These are phyloP conservation scores for Serinus canaria DNA, from an alignment of 2,113 vertebrate genomes.

Conservation along the genomic window DNA sequence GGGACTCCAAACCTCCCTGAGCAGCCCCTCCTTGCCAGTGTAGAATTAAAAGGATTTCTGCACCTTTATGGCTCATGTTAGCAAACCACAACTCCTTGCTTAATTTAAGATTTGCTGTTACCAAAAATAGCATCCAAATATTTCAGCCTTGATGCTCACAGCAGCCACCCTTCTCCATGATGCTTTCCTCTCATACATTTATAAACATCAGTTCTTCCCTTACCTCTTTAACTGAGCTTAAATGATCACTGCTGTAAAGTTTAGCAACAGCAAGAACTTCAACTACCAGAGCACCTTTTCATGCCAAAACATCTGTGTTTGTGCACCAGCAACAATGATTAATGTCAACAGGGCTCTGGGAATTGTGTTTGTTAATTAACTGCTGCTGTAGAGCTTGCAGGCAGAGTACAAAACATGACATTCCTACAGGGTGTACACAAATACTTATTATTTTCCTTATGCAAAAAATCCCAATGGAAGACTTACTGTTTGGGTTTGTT, in stretches of 20 bases:
- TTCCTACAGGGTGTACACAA: slow-evolving; percentile 57
- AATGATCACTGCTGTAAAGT: slow-evolving; percentile 22
- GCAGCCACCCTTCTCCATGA: background rate
- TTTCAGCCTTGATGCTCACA: background rate
- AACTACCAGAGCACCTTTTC: slow-evolving; percentile 59
- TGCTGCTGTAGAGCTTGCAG: slow-evolving; percentile 62
- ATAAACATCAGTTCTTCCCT: background rate
- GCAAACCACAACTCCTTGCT: background rate
- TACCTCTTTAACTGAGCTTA: background rate
- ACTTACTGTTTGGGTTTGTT: slow-evolving; percentile 37
- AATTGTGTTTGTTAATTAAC: slow-evolving; percentile 72
- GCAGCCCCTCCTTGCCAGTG: background rate
- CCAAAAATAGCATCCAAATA: background rate
- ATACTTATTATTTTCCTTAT: slow-evolving; percentile 59
- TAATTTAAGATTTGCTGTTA: background rate
- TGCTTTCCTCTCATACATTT: background rate
- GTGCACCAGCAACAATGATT: slow-evolving; percentile 67
- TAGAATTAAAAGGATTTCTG: background rate
- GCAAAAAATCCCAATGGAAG: slow-evolving; percentile 36
- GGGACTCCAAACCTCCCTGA: background rate
- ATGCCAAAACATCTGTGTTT: slow-evolving; percentile 66
- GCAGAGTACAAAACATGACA: slow-evolving; percentile 59
- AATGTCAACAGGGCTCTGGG: slow-evolving; percentile 68
- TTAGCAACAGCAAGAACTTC: slow-evolving; percentile 41
- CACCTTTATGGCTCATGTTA: background rate